Evolutionary conservation across 2,797 vertebrate species (phyloP), one percentile per base, ranked within the genome.

Genomic region (Lithobates sylvaticus): DNA sequence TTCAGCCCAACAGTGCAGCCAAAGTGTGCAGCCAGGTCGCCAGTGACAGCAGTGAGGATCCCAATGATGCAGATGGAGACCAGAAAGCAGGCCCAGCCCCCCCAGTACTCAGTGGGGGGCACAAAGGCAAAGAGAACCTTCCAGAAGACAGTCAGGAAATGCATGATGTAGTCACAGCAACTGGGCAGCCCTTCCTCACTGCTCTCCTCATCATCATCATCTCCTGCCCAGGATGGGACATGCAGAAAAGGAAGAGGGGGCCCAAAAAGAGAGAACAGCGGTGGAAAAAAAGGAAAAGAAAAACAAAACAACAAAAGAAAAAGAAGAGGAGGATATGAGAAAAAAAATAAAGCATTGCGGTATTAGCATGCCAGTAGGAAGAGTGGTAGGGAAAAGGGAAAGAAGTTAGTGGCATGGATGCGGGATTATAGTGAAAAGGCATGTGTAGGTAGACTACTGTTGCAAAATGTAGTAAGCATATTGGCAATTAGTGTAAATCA

Each of bases 101-200:
- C 96, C 96, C 96, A 96, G 92, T 96, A 97, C 90, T 97, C 96
- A 0, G 96, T 97, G 75, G 96, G 96, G 0, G 96, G 96, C 54
- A 97, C 96, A 3, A 96, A 97, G 72, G 96, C 96, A 0, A 97
- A 95, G 88, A 96, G 93, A 42, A 96, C 95, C 91, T 96, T 96
- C 96, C 96, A 96, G 94, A 96, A 96, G 77, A 97, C 96, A 0
- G 96, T 97, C 88, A 97, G 95, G 93, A 97, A 97, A 91, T 97
- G 96, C 96, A 97, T 97, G 93, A 97, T 97, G 93, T 97, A 97
- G 91, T 97, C 96, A 32, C 96, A 97, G 91, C 96, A 97, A 85
- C 96, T 97, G 0, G 96, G 96, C 81, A 97, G 94, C 5, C 95
- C 94, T 91, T 97, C 96, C 89, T 97, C 96, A 2, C 95, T 95